A percentile compares a stretch with the other conserved stretches of the same genome.
Conservation (phyloP, 1,140 invertebrate genomes). For the Artemia franciscana region DNA sequence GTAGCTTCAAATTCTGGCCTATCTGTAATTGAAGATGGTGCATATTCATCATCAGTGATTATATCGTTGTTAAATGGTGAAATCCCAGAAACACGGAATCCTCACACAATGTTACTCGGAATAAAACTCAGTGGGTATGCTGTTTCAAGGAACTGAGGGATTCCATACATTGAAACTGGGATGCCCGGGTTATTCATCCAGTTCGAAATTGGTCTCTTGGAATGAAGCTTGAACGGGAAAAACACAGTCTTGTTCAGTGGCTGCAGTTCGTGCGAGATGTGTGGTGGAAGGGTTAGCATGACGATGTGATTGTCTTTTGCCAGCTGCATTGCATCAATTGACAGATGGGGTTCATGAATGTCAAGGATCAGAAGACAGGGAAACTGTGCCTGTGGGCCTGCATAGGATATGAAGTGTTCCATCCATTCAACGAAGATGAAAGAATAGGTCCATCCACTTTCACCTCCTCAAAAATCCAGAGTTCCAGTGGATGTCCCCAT, state of each 20-base stretch:
- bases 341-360: constrained; percentile 20
- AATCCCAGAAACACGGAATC: constrained; percentile 21
- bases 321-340: constrained; percentile 15
- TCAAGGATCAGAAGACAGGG: constrained; percentile 21
- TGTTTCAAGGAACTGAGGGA: constrained; percentile 19
- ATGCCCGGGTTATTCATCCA: constrained; percentile 23
- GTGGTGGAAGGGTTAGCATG: constrained; percentile 15
- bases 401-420: constrained; percentile 19
- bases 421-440: constrained; percentile 16
- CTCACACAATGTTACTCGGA: constrained; percentile 21
- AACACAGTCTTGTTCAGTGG: constrained; percentile 21
- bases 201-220: constrained; percentile 29
- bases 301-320: constrained; percentile 17
- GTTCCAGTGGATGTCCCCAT: constrained; percentile 16
- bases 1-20: no score
- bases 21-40: background rate
- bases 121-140: constrained; percentile 20
- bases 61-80: constrained; percentile 18
- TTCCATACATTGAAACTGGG: constrained; percentile 25
- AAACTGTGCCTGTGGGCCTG: constrained; percentile 14
- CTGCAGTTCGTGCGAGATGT: constrained; percentile 19
- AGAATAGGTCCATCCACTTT: constrained; percentile 19
- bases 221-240: constrained; percentile 21
- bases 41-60: constrained; percentile 18
- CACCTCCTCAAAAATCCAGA: constrained; percentile 14